Percentiles rank a stretch among this genome's conserved stretches.
Evolutionary conservation across 2,888 invertebrate species (phyloP).

Genomic region (Lasioglossum zephyrum): DNA sequence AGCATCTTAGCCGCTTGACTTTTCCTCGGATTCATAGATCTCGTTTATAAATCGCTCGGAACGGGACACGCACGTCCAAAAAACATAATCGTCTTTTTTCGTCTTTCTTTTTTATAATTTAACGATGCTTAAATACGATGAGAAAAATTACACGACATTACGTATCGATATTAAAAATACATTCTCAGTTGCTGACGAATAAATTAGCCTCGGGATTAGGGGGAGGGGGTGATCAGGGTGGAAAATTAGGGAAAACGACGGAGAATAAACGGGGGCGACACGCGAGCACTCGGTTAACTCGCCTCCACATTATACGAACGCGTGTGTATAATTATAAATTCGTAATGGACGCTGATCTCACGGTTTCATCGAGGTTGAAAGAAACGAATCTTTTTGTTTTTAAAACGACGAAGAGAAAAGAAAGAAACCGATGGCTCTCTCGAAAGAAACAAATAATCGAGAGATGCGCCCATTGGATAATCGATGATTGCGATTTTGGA

Average conservation of each 20-base stretch:
- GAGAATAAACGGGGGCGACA: background rate
- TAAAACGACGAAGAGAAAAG: slow-evolving; percentile 21
- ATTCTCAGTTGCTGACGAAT: slow-evolving; percentile 15
- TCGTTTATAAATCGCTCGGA: slow-evolving; percentile 12
- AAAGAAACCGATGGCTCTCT: background rate
- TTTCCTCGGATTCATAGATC: slow-evolving; percentile 9
- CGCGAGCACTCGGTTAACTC: background rate
- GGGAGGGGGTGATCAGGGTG: background rate
- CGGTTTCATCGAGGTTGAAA: slow-evolving; percentile 5
- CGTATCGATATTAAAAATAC: slow-evolving; percentile 22
- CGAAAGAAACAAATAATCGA: slow-evolving; percentile 6
- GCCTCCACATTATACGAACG: background rate
- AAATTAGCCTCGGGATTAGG: slow-evolving; percentile 4
- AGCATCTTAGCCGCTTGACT: slow-evolving; percentile 13
- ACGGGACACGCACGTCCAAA: slow-evolving; percentile 10
- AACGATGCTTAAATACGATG: slow-evolving; percentile 16
- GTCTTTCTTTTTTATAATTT: background rate
- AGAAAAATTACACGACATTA: slow-evolving; percentile 16
- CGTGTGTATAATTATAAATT: slow-evolving; percentile 9
- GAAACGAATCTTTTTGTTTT: background rate
- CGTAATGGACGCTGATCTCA: slow-evolving; percentile 27
- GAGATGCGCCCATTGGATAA: slow-evolving; percentile 16
- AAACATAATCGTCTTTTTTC: background rate
- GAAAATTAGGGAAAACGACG: background rate
- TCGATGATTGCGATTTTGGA: slow-evolving; percentile 21